Base-by-base conservation (phyloP, 2,113 vertebrate species). In the Nycticorax nycticorax region DNA sequence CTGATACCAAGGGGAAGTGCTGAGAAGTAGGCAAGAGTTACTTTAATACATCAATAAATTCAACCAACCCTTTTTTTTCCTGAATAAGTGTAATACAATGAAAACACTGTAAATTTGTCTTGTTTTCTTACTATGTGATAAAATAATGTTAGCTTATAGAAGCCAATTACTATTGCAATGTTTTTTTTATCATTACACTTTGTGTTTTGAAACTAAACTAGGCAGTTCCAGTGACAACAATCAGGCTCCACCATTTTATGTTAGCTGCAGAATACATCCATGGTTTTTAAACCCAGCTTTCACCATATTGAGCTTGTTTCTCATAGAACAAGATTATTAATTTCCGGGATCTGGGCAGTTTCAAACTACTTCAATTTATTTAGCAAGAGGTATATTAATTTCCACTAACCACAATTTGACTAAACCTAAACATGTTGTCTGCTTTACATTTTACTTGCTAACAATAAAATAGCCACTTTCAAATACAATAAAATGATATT, bases 1-100 rank as follows among this genome's bases (percentile, higher is more conserved):
- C 83, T 91, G 97, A 95, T 72, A 76, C 7, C 89, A 81, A 76
- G 66, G 75, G 78, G 82, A 96, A 96, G 84, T 13, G 66, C 92
- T 96, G 76, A 96, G 96, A 74, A 97, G 93, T 77, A 82, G 37
- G 19, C 33, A 75, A 79, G 68, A 74, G 37, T 80, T 82, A 88
- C 72, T 59, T 89, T 76, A 83, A 81, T 33, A 77, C 62, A 89
- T 48, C n/a, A 50, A 80, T 6, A 47, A 66, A 67, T 78, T n/a
- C 37, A 57, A 89, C 15, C 22, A 86, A 64, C 33, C 41, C 15
- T 43, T 16, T 45, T 68, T 80, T 79, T 8, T 62, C 10, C 47
- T 63, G 45, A 79, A 17, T 45, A 37, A 85, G 53, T 67, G 15
- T 37, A 92, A 60, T 26, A 73, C 48, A 84, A 63, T 88, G 88